A percentile compares a stretch with the other conserved stretches of the same genome.
These are phyloP conservation scores for Tachypleus tridentatus DNA, from an alignment of 1,140 invertebrate genomes.

Conservation along the genomic window DNA sequence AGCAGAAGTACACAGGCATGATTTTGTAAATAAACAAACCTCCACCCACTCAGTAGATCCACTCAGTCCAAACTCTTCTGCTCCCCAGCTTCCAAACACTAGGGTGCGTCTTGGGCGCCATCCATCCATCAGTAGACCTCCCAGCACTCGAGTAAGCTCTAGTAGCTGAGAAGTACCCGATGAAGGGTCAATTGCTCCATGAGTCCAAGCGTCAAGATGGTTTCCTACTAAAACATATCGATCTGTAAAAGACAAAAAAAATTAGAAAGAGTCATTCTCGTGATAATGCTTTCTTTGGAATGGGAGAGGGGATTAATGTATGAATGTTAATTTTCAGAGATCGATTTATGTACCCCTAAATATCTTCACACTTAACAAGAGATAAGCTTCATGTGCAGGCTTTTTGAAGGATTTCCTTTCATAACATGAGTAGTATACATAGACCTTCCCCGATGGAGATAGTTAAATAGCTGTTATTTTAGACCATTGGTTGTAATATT, in stretches of 20 bases:
- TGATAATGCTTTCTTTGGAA: background rate
- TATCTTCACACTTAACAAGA: too few relatives aligned
- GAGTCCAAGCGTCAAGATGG: slow-evolving; percentile 26
- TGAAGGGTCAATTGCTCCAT: slow-evolving; percentile 26
- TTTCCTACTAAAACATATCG: slow-evolving; percentile 26
- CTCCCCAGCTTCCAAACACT: slow-evolving; percentile 35
- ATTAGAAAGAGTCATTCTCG: slow-evolving; percentile 7
- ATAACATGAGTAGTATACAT: too few relatives aligned
- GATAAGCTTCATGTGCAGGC: too few relatives aligned
- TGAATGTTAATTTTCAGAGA: background rate
- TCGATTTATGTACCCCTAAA: slow-evolving; percentile 6
- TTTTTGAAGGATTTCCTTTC: too few relatives aligned
- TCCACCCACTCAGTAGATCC: slow-evolving; percentile 29
- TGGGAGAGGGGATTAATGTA: background rate
- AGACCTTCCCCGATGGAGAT: too few relatives aligned
- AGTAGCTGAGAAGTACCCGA: slow-evolving; percentile 24
- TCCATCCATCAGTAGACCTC: slow-evolving; percentile 10
- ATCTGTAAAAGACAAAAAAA: background rate
- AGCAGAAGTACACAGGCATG: too few relatives aligned
- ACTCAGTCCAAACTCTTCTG: slow-evolving; percentile 28
- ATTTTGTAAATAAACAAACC: slow-evolving; percentile 13
- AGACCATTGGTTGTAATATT: too few relatives aligned
- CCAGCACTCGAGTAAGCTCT: slow-evolving; percentile 20
- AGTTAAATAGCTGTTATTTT: too few relatives aligned
- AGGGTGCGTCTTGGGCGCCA: slow-evolving; percentile 38